Base-by-base conservation (phyloP, 2,113 vertebrate species). In the Nyctereutes procyonoides region DNA sequence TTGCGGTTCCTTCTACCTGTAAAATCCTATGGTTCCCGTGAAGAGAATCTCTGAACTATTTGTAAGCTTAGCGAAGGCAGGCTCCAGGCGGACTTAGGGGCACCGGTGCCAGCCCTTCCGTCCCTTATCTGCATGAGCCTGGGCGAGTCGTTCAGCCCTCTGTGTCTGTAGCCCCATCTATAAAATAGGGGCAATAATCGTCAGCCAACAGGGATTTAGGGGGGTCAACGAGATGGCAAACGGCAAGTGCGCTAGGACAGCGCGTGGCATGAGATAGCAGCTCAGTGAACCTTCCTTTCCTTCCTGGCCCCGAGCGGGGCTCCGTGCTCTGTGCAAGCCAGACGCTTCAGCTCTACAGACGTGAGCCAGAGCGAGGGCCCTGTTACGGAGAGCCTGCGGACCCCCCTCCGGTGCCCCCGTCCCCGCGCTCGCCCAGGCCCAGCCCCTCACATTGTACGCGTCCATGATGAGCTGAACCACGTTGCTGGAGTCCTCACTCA, bases 401-500 rank as follows among this genome's bases (percentile, higher is more conserved):
- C 24, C 17, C 24, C n/a, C 56, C 62, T 4, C 80, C 60, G 48
- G 1, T 30, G 8, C 56, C 79, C 17, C 38, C 62, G 26, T 71
- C 24, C 0, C 56, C n/a, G 1, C 2, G 5, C 24, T 5, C 32
- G 28, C 30, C 51, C 76, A 20, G 74, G 9, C 48, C 7, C 0
- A 17, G 74, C 43, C 67, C 43, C 99, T 99, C 92, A 99, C 99
- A 51, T 98, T 96, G 35, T 99, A 99, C 3, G 99, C 99, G 0
- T 99, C 98, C 63, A 98, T 98, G 90, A 99, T 99, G 74, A 99
- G 98, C 97, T 99, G 98, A 5, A 99, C 98, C 90, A 99, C 99
- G 12, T 99, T 99, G 98, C 99, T 99, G 87, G 99, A 99, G 95
- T 99, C 99, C 7, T 98, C 94, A 12, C 98, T 98, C 90, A 99